phyloP scores from a whole-genome alignment of 2,113 vertebrate species.

The Zosterops pallidus region DNA sequence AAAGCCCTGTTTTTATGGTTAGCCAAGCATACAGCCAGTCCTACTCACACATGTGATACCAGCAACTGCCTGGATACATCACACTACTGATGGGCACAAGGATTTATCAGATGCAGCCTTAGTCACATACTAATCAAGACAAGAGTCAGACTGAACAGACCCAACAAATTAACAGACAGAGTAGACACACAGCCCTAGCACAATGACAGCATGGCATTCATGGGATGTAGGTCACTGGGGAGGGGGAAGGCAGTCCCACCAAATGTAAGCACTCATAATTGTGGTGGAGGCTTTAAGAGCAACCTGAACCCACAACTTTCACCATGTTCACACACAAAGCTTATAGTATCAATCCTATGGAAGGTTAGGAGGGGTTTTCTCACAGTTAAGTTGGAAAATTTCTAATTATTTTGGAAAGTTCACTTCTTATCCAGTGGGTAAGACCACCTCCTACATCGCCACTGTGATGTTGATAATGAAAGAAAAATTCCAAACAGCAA shows the following conservation, averaged over 20 bases:
- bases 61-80: background rate
- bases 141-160: background rate
- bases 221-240: slow-evolving; percentile 41
- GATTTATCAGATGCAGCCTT: background rate
- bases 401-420: background rate
- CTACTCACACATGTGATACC: background rate
- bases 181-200: background rate
- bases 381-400: background rate
- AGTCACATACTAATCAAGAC: background rate
- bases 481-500: background rate
- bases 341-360: background rate
- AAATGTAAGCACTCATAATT: background rate
- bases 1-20: background rate
- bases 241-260: background rate
- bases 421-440: background rate
- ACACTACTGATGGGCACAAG: background rate
- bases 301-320: background rate
- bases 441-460: accelerated
- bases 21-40: background rate
- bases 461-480: background rate
- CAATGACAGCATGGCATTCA: slow-evolving; percentile 6
- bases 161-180: background rate
- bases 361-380: background rate
- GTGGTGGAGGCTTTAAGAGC: background rate
- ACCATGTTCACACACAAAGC: background rate